Conservation (phyloP, 37 sponge, comb jelly and placozoan genomes). For the Diacarnus erythraeanus region DNA sequence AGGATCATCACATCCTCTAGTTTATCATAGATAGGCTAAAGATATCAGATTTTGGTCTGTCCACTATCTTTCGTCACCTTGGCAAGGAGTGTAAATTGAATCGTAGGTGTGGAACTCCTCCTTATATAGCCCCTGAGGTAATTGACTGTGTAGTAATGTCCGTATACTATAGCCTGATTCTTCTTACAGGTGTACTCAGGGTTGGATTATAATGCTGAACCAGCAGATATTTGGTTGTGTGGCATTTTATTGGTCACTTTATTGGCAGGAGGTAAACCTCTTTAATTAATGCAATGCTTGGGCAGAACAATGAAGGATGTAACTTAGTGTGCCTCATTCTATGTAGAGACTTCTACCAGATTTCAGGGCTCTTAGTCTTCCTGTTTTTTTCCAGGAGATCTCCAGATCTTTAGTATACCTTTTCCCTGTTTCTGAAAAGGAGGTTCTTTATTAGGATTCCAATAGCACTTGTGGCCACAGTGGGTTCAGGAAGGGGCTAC, state of each 20-base stretch:
- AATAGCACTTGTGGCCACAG: too few relatives aligned
- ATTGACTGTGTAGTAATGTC: constrained; percentile 18
- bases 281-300: too few relatives aligned
- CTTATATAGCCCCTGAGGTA: constrained; percentile 97
- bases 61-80: constrained; percentile 89
- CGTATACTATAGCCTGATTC: not conserved
- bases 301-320: too few relatives aligned
- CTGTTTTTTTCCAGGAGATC: too few relatives aligned
- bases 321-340: too few relatives aligned
- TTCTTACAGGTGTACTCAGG: constrained; percentile 77
- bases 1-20: not conserved
- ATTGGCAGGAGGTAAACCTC: constrained; percentile 74
- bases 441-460: too few relatives aligned
- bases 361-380: too few relatives aligned
- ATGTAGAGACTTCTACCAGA: too few relatives aligned
- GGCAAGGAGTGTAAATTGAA: constrained; percentile 86
- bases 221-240: constrained; percentile 97
- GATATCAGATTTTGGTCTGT: constrained; percentile 98
- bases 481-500: too few relatives aligned
- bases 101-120: constrained; percentile 94
- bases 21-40: constrained; percentile 75
- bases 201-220: constrained; percentile 84
- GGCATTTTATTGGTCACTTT: constrained; percentile 91
- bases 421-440: too few relatives aligned
- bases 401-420: too few relatives aligned